phyloP scores from a whole-genome alignment of 2,113 vertebrate species.

The Tragelaphus strepsiceros region DNA sequence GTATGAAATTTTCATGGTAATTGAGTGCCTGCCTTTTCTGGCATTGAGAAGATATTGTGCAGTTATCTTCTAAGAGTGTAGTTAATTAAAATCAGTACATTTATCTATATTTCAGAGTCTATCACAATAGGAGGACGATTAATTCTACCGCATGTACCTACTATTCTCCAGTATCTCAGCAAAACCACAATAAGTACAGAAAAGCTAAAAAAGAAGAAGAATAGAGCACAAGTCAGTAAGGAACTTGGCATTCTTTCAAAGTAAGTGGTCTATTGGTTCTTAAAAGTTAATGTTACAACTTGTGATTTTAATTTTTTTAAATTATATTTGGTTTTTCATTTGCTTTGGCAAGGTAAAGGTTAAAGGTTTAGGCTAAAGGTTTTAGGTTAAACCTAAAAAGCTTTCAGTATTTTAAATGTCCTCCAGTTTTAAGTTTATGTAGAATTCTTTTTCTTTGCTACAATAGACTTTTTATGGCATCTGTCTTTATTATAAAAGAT shows the following conservation, averaged over 20 bases:
- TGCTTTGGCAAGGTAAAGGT: neutral
- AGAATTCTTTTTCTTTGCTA: neutral
- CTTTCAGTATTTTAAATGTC: neutral
- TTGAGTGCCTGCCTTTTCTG: neutral
- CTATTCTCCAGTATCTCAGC: slow-evolving; percentile 91
- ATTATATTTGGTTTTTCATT: neutral
- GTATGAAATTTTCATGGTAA: neutral
- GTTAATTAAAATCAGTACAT: neutral
- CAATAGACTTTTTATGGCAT: neutral
- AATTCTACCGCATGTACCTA: slow-evolving; percentile 90
- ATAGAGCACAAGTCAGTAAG: slow-evolving; percentile 89
- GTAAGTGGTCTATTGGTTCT: slow-evolving; percentile 77
- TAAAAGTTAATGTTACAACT: neutral
- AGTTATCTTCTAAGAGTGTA: neutral
- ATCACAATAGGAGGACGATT: slow-evolving; percentile 86
- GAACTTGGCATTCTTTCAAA: slow-evolving; percentile 97
- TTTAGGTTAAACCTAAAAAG: neutral
- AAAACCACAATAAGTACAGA: slow-evolving; percentile 85
- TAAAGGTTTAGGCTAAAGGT: neutral
- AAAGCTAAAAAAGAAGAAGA: slow-evolving; percentile 91
- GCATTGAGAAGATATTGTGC: neutral
- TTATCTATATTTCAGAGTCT: slow-evolving; percentile 79
- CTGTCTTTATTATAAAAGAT: neutral
- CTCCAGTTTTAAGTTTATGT: neutral
- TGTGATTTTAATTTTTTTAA: neutral